Conservation (phyloP, 1,140 invertebrate genomes). For the Ips nitidus region DNA sequence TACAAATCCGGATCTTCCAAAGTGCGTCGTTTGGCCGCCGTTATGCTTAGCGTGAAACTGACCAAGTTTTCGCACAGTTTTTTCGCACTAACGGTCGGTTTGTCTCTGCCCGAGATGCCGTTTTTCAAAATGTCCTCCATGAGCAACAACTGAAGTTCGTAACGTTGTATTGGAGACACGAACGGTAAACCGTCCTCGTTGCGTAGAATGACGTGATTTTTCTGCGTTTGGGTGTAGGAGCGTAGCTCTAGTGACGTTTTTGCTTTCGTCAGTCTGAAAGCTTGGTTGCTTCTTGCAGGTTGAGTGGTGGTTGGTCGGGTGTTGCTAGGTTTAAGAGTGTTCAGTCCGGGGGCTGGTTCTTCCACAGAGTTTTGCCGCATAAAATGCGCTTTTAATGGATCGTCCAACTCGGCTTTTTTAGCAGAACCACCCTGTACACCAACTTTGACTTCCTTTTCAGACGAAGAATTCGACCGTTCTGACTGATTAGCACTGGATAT, state of each 20-base stretch:
- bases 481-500: conserved; percentile 31
- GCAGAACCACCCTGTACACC: background rate
- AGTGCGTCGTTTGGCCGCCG: conserved; percentile 74
- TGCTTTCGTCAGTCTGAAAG: conserved; percentile 52
- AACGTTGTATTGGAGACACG: conserved; percentile 78
- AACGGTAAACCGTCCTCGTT: conserved; percentile 63
- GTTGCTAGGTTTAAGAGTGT: conserved; percentile 26
- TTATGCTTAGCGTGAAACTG: conserved; percentile 77
- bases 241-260: conserved; percentile 57
- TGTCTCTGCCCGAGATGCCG: conserved; percentile 66
- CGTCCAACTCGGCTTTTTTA: conserved; percentile 23
- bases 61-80: conserved; percentile 74
- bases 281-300: conserved; percentile 11
- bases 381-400: conserved; percentile 47
- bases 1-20: conserved; percentile 83
- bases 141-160: conserved; percentile 75
- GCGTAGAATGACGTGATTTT: conserved; percentile 44
- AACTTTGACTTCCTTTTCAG: conserved; percentile 13
- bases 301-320: conserved; percentile 3
- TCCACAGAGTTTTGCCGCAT: conserved; percentile 45
- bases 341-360: conserved; percentile 38
- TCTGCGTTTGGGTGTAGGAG: conserved; percentile 37
- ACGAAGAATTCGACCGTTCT: conserved; percentile 32
- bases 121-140: conserved; percentile 79
- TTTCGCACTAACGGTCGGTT: conserved; percentile 59